A percentile compares a stretch with the other conserved stretches of the same genome.
phyloP scores from a whole-genome alignment of 1,140 invertebrate genomes.

The Magallana gigas region DNA sequence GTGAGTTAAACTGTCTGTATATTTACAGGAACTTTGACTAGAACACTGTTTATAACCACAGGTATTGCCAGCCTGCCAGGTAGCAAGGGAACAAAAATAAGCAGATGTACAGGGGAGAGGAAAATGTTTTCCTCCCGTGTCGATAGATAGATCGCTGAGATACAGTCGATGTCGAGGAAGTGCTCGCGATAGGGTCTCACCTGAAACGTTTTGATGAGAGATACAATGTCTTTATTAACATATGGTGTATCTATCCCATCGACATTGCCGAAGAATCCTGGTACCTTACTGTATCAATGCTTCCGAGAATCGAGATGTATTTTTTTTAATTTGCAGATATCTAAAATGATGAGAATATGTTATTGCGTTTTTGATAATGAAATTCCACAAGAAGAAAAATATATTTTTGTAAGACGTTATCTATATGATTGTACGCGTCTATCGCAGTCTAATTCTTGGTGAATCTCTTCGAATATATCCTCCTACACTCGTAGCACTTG shows the following conservation, averaged over 20 bases:
- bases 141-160: conserved; percentile 24
- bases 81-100: not conserved
- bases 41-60: not conserved
- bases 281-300: too few relatives aligned
- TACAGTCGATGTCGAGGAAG: not conserved
- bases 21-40: conserved; percentile 19
- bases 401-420: too few relatives aligned
- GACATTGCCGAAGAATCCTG: not conserved
- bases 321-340: too few relatives aligned
- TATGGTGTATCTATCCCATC: conserved; percentile 8
- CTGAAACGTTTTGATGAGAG: conserved; percentile 21
- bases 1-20: not conserved
- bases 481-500: too few relatives aligned
- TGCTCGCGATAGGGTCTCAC: not conserved
- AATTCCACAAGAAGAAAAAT: too few relatives aligned
- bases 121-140: not conserved
- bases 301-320: too few relatives aligned
- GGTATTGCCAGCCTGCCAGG: conserved; percentile 21
- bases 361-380: too few relatives aligned
- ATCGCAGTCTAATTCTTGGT: too few relatives aligned
- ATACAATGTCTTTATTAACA: conserved; percentile 25
- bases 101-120: not conserved
- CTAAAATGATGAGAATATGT: too few relatives aligned
- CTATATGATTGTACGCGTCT: too few relatives aligned
- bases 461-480: too few relatives aligned